These are phyloP conservation scores for Hyles lineata DNA, from an alignment of 2,888 invertebrate genomes.

Conservation along the genomic window DNA sequence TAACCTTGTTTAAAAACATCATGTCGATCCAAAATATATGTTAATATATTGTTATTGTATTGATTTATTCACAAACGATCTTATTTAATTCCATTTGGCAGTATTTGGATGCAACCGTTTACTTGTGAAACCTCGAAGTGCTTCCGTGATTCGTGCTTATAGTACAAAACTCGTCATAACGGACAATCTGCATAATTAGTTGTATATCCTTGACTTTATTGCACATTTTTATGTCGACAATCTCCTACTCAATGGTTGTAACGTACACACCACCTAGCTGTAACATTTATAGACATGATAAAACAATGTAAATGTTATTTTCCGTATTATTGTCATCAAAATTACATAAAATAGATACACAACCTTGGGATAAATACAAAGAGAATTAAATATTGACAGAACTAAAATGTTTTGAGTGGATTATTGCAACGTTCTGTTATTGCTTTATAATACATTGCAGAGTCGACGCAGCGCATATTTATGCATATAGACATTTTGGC, in stretches of 20 bases:
- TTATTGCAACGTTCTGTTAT: no score
- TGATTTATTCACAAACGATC: not conserved
- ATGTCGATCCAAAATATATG: not conserved
- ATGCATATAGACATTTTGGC: no score
- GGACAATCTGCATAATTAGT: constrained; percentile 12
- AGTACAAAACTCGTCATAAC: constrained; percentile 10
- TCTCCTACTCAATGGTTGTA: constrained; percentile 29
- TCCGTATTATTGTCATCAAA: not conserved
- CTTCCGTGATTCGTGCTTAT: constrained; percentile 13
- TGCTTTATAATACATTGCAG: no score
- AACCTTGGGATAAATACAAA: no score
- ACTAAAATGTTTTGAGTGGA: no score
- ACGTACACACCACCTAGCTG: constrained; percentile 27
- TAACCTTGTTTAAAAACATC: not conserved
- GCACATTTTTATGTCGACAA: constrained; percentile 32
- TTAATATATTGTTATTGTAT: not conserved
- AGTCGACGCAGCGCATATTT: no score
- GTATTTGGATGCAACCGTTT: constrained; percentile 7
- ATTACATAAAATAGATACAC: not conserved
- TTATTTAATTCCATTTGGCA: not conserved
- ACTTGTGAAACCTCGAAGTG: not conserved
- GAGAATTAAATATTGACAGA: no score
- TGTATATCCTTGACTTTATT: constrained; percentile 8
- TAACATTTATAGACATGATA: not conserved
- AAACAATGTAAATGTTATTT: not conserved